These are phyloP conservation scores for Hyaena hyaena DNA, from an alignment of 2,113 vertebrate genomes.

Conservation along the genomic window DNA sequence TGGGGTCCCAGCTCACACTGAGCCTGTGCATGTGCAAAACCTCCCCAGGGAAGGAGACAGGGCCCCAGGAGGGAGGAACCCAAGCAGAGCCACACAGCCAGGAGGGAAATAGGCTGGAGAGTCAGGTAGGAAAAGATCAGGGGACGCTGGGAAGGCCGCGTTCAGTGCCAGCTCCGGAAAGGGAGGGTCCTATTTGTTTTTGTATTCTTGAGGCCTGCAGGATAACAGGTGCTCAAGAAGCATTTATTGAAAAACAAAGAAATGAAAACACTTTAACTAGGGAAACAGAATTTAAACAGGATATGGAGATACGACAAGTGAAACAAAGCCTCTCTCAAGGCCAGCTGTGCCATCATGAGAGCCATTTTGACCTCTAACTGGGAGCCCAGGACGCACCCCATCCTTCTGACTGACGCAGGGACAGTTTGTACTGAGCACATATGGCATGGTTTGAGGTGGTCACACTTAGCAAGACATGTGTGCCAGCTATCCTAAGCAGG, in stretches of 20 bases:
- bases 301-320: not conserved
- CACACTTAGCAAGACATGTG: not conserved
- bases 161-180: not conserved
- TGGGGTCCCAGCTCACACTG: not conserved
- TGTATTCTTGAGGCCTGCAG: not conserved
- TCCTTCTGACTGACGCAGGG: not conserved
- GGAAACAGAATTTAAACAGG: not conserved
- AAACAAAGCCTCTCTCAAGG: not conserved
- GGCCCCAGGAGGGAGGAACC: not conserved
- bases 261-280: slow-evolving; percentile 17
- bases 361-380: not conserved
- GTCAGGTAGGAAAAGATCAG: not conserved
- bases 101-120: not conserved
- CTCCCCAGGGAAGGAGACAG: not conserved
- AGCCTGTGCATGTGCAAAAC: not conserved
- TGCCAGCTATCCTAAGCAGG: slow-evolving; percentile 31
- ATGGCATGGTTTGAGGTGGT: slow-evolving; percentile 15
- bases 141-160: not conserved
- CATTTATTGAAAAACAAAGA: slow-evolving; percentile 31
- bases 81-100: not conserved
- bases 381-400: not conserved
- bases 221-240: not conserved
- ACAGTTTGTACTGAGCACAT: not conserved
- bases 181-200: not conserved
- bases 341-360: not conserved